These are phyloP conservation scores for Anthrax anthrax DNA, from an alignment of 2,888 invertebrate genomes.

Conservation along the genomic window DNA sequence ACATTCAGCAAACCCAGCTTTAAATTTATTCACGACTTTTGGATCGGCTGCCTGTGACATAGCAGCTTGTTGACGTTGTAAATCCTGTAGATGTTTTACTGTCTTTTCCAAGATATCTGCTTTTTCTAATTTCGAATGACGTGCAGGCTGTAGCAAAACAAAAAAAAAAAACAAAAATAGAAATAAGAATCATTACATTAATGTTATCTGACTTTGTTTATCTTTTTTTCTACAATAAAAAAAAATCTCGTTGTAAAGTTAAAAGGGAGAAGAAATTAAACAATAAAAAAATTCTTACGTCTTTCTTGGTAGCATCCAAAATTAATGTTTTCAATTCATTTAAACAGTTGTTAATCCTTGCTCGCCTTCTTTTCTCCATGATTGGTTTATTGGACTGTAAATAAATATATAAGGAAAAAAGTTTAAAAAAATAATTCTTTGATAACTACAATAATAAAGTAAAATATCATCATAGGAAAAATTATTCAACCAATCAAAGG, in stretches of 20 bases:
- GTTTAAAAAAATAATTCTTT: background rate
- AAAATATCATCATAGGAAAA: background rate
- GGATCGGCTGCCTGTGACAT: slow-evolving; percentile 74
- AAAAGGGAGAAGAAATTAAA: background rate
- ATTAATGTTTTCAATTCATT: slow-evolving; percentile 77
- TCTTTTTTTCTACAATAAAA: too few relatives aligned
- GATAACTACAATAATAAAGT: background rate
- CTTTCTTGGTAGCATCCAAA: slow-evolving; percentile 74
- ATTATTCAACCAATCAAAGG: background rate
- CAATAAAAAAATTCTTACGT: slow-evolving; percentile 48
- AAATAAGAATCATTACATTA: background rate
- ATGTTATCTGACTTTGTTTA: background rate
- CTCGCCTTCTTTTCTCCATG: slow-evolving; percentile 82
- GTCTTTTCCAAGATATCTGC: slow-evolving; percentile 93
- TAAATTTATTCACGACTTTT: slow-evolving; percentile 68
- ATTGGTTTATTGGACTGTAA: slow-evolving; percentile 83
- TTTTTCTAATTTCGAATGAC: slow-evolving; percentile 89
- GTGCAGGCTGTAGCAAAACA: slow-evolving; percentile 57
- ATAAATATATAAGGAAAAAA: slow-evolving; percentile 13
- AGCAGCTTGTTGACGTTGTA: slow-evolving; percentile 76
- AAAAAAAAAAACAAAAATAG: too few relatives aligned
- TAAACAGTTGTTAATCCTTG: slow-evolving; percentile 78
- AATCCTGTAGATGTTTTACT: slow-evolving; percentile 77
- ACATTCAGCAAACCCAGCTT: slow-evolving; percentile 78
- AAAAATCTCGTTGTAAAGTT: too few relatives aligned